Conservation (phyloP, 2,113 vertebrate species). For the Archilochus colubris region DNA sequence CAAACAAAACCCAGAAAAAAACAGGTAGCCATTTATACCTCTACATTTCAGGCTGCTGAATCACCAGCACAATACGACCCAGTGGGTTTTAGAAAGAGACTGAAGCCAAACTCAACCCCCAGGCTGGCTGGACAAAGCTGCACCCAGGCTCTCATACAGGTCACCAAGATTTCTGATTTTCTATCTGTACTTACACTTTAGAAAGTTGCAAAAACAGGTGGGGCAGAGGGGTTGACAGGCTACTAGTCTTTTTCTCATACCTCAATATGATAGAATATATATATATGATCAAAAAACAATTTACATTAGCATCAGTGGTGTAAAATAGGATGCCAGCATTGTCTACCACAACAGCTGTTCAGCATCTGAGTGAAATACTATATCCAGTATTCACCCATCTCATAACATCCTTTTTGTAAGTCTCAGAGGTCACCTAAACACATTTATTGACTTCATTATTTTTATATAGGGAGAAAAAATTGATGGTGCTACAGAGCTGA, state of each 20-base stretch:
- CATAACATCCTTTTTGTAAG: conserved; percentile 62
- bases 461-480: conserved; percentile 66
- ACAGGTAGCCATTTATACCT: background rate
- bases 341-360: conserved; percentile 56
- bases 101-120: background rate
- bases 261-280: background rate
- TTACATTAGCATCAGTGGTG: background rate
- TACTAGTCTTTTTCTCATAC: background rate
- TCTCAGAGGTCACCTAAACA: conserved; percentile 65
- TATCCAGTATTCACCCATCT: conserved; percentile 56
- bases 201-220: background rate
- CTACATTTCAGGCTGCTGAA: rapidly evolving
- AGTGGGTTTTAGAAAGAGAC: background rate
- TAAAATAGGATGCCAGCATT: conserved; percentile 46
- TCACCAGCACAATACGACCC: background rate
- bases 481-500: conserved; percentile 58
- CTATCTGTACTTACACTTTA: background rate
- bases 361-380: conserved; percentile 51
- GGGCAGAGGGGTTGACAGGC: background rate
- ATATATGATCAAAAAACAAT: background rate
- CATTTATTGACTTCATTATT: conserved; percentile 71
- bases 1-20: background rate
- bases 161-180: background rate
- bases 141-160: background rate
- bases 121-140: background rate